Evolutionary conservation across 2,113 vertebrate genomes (phyloP).

Genomic region (Eublepharis macularius): DNA sequence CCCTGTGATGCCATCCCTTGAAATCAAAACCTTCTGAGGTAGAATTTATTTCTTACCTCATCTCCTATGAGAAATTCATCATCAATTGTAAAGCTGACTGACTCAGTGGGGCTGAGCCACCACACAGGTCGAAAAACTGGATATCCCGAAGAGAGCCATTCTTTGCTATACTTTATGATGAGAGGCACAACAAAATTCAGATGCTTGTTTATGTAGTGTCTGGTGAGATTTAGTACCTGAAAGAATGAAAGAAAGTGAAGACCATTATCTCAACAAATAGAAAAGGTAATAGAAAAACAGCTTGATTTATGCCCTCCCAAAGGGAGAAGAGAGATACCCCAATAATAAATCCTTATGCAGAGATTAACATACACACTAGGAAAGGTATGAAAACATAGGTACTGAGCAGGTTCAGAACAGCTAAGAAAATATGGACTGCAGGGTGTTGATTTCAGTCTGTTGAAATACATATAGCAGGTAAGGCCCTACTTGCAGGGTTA

Average conservation of each 20-base stretch:
- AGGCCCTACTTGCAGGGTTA: neutral
- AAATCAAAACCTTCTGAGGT: neutral
- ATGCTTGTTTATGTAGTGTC: conserved; percentile 79
- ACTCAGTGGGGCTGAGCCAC: conserved; percentile 88
- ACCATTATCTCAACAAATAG: fast-evolving
- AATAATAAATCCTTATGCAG: neutral
- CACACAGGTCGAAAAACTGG: conserved; percentile 88
- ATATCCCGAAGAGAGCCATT: conserved; percentile 76
- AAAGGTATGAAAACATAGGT: no score
- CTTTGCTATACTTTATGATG: conserved; percentile 78
- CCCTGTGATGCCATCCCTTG: fast-evolving
- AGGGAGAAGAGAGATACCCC: neutral
- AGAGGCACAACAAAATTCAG: conserved; percentile 81
- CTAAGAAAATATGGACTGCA: neutral
- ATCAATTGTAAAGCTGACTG: conserved; percentile 79
- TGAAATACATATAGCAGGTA: neutral
- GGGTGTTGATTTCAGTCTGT: neutral
- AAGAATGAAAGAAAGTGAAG: fast-evolving
- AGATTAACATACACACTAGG: fast-evolving
- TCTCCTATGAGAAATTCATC: conserved; percentile 92
- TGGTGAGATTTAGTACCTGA: conserved; percentile 86
- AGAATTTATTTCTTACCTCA: conserved; percentile 73
- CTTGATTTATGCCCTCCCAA: fast-evolving
- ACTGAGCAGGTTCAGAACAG: no score
- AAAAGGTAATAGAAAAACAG: neutral